A percentile compares a stretch with the other conserved stretches of the same genome.
Conservation (phyloP, 35 echinoderm and acorn worm species). For the Diadema setosum region DNA sequence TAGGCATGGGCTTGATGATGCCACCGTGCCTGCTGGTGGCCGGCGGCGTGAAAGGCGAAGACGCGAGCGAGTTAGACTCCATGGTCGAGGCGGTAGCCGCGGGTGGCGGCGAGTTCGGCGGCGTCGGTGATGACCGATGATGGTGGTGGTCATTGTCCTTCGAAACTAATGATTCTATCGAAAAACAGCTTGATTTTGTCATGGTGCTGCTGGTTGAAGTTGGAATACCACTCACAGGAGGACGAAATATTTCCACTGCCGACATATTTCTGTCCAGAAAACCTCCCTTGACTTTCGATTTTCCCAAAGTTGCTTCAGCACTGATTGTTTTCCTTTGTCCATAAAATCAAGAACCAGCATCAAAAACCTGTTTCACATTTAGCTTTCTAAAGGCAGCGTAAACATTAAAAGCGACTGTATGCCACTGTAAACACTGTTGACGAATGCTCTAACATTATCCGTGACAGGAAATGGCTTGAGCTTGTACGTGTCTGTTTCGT, state of each 20-base stretch:
- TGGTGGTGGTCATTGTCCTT: conserved; percentile 28
- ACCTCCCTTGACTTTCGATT: too few relatives aligned
- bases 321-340: too few relatives aligned
- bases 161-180: conserved; percentile 57
- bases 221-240: conserved; percentile 4
- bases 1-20: conserved; percentile 46
- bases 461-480: too few relatives aligned
- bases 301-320: too few relatives aligned
- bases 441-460: too few relatives aligned
- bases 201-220: neutral
- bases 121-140: neutral
- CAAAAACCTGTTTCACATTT: too few relatives aligned
- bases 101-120: neutral
- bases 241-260: conserved; percentile 50
- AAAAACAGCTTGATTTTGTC: conserved; percentile 56
- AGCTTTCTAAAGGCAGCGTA: too few relatives aligned
- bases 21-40: conserved; percentile 13
- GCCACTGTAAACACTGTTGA: too few relatives aligned
- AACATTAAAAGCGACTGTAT: too few relatives aligned
- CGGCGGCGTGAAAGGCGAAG: conserved; percentile 32
- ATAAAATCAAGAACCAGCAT: too few relatives aligned
- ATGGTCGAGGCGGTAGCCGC: conserved; percentile 36
- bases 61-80: conserved; percentile 23
- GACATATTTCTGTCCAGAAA: too few relatives aligned
- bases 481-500: too few relatives aligned